Percentiles rank a stretch among this genome's conserved stretches.
These are phyloP conservation scores for Chirona hameri DNA, from an alignment of 2,888 invertebrate species.

Conservation along the genomic window DNA sequence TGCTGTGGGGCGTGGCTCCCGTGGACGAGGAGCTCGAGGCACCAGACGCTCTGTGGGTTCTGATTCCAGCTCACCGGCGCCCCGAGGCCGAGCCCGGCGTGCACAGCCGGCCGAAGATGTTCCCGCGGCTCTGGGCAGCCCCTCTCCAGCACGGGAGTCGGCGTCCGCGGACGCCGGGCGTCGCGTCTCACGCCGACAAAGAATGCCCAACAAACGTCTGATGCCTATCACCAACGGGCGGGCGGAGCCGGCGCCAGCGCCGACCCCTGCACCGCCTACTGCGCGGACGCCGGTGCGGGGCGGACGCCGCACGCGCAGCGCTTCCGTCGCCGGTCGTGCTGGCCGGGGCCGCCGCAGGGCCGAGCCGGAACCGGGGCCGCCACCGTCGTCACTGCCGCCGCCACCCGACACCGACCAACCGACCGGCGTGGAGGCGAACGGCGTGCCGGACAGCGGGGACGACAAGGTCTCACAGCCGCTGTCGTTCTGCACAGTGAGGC, in stretches of 20 bases:
- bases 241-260: background rate
- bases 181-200: slow-evolving; percentile 2
- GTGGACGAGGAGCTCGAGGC: background rate
- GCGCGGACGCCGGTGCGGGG: background rate
- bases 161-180: background rate
- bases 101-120: background rate
- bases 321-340: background rate
- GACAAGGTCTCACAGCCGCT: background rate
- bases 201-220: background rate
- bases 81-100: background rate
- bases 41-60: background rate
- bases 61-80: background rate
- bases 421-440: background rate
- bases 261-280: background rate
- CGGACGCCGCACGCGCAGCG: background rate
- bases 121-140: background rate
- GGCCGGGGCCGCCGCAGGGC: background rate
- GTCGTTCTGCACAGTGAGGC: background rate
- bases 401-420: background rate
- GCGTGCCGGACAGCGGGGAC: background rate
- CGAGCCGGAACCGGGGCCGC: too few relatives aligned
- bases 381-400: background rate
- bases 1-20: background rate
- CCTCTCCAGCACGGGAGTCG: background rate
- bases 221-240: slow-evolving; percentile 24